A percentile compares a stretch with the other conserved stretches of the same genome.
These are phyloP conservation scores for Parnassius smintheus DNA, from an alignment of 2,888 invertebrate species.

Conservation along the genomic window DNA sequence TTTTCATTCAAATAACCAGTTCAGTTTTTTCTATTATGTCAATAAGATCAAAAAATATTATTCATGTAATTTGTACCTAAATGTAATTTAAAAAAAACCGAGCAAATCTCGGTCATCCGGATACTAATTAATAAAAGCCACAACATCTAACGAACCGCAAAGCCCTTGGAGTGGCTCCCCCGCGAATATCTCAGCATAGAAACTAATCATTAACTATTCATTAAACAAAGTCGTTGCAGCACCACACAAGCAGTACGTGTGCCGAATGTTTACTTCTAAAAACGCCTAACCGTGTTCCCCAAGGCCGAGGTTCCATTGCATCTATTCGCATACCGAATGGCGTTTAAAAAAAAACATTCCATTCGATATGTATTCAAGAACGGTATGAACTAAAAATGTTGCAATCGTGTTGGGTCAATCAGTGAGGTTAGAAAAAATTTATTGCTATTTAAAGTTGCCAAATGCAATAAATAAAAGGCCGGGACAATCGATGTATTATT, in stretches of 20 bases:
- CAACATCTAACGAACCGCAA: too few relatives aligned
- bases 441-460: not conserved
- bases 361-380: slow-evolving; percentile 14
- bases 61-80: too few relatives aligned
- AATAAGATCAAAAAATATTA: too few relatives aligned
- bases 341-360: slow-evolving; percentile 17
- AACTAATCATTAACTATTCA: slow-evolving; percentile 6
- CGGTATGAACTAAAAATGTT: slow-evolving; percentile 7
- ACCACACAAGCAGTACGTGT: slow-evolving; percentile 8
- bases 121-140: too few relatives aligned
- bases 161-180: too few relatives aligned
- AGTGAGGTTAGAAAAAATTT: slow-evolving; percentile 13
- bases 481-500: not conserved
- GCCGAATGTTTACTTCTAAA: slow-evolving; percentile 7
- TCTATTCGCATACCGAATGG: slow-evolving; percentile 23
- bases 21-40: too few relatives aligned
- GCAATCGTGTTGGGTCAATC: slow-evolving; percentile 8
- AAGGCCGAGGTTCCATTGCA: slow-evolving; percentile 16
- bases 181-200: not conserved
- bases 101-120: too few relatives aligned
- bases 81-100: too few relatives aligned
- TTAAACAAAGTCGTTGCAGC: slow-evolving; percentile 2
- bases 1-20: too few relatives aligned
- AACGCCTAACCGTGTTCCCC: slow-evolving; percentile 7
- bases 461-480: not conserved